Percentiles rank a stretch among this genome's conserved stretches.
phyloP scores from a whole-genome alignment of 2,113 vertebrate genomes.

The Rhabdomys dilectus region DNA sequence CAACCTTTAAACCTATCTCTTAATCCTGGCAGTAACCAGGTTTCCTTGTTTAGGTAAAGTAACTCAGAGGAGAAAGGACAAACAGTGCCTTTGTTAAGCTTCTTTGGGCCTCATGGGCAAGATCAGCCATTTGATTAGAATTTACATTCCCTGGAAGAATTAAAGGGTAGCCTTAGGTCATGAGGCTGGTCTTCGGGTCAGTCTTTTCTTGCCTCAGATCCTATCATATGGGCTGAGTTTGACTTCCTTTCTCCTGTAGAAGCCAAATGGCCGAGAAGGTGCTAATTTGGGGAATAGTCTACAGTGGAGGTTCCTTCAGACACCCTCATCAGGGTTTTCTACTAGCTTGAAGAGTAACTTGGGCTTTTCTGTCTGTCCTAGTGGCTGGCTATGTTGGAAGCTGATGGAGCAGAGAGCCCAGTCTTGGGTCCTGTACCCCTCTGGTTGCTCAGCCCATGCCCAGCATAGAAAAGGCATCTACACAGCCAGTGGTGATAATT shows the following conservation, averaged over 20 bases:
- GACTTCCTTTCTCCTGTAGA: neutral
- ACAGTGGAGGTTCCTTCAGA: neutral
- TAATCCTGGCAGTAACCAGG: too few species aligned
- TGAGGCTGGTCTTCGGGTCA: neutral
- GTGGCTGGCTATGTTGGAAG: neutral
- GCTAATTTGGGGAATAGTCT: neutral
- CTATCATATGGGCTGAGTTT: neutral
- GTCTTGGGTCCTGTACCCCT: neutral
- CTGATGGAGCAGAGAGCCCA: neutral
- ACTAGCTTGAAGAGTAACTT: rapidly evolving
- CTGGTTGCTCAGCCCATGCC: rapidly evolving
- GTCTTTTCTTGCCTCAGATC: neutral
- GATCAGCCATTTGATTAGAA: neutral
- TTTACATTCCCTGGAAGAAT: neutral
- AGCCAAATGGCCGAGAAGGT: neutral
- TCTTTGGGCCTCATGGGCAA: neutral
- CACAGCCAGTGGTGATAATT: rapidly evolving
- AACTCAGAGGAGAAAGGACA: neutral
- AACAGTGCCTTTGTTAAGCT: neutral
- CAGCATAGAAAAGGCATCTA: neutral
- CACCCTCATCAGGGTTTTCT: neutral
- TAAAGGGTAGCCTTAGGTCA: neutral
- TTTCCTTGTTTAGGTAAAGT: neutral
- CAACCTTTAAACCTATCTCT: neutral
- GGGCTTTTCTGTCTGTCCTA: neutral